A percentile compares a stretch with the other conserved stretches of the same genome.
phyloP scores from a whole-genome alignment of 1,140 invertebrate genomes.

The Drosophila jambulina region DNA sequence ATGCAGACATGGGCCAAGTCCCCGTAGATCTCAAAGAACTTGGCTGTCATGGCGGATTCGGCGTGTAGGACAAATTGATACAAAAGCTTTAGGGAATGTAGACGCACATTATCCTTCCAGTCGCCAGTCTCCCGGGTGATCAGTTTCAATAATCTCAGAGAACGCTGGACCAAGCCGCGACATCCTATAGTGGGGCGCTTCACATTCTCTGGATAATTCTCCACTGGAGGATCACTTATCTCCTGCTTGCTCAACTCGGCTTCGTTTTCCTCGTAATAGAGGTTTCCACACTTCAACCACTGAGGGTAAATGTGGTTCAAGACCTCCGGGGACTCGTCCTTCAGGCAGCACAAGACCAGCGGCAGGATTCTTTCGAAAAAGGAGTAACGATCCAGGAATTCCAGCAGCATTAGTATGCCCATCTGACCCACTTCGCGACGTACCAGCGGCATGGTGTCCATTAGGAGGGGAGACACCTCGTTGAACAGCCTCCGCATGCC shows the following conservation, averaged over 20 bases:
- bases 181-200: slow-evolving; percentile 91
- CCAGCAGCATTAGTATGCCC: slow-evolving; percentile 89
- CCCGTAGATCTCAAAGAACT: slow-evolving; percentile 85
- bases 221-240: slow-evolving; percentile 86
- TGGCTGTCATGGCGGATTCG: slow-evolving; percentile 89
- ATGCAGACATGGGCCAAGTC: slow-evolving; percentile 86
- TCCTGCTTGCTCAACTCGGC: slow-evolving; percentile 90
- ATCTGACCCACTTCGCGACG: slow-evolving; percentile 89
- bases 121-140: slow-evolving; percentile 89
- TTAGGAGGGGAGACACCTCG: slow-evolving; percentile 86
- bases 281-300: slow-evolving; percentile 89
- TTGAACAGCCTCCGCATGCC: slow-evolving; percentile 73
- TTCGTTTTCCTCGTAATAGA: slow-evolving; percentile 92
- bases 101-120: slow-evolving; percentile 90
- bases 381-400: slow-evolving; percentile 91
- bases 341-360: slow-evolving; percentile 90
- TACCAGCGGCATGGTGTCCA: slow-evolving; percentile 90
- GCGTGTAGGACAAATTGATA: slow-evolving; percentile 89
- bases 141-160: slow-evolving; percentile 88
- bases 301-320: slow-evolving; percentile 86
- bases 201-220: slow-evolving; percentile 89
- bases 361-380: slow-evolving; percentile 91
- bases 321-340: slow-evolving; percentile 90
- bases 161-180: slow-evolving; percentile 89
- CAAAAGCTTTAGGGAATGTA: slow-evolving; percentile 90